Conservation (phyloP, 2,888 invertebrate genomes). For the Ptychoptera albimana region DNA sequence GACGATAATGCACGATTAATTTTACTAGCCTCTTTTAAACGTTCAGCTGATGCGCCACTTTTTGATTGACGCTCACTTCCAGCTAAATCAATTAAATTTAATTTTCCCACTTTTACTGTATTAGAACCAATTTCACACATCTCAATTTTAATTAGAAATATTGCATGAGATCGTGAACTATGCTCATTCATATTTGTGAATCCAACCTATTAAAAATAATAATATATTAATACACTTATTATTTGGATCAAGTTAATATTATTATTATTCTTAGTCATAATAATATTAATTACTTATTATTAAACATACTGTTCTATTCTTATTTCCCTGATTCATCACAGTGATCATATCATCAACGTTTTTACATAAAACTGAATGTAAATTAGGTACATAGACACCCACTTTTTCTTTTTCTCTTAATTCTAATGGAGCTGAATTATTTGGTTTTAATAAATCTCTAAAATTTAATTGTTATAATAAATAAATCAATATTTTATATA, state of each 20-base stretch:
- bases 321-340: conserved; percentile 86
- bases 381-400: conserved; percentile 90
- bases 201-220: conserved; percentile 38
- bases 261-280: too few species aligned
- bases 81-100: conserved; percentile 95
- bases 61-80: conserved; percentile 96
- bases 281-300: too few species aligned
- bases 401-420: conserved; percentile 49
- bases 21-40: conserved; percentile 90
- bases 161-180: conserved; percentile 94
- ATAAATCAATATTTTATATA: conserved; percentile 1
- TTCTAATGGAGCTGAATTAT: conserved; percentile 34
- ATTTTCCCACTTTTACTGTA: conserved; percentile 64
- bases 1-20: conserved; percentile 94
- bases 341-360: conserved; percentile 85
- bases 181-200: conserved; percentile 98
- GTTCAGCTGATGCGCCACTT: conserved; percentile 85
- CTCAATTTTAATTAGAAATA: conserved; percentile 95
- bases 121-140: conserved; percentile 58
- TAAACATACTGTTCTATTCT: conserved; percentile 66
- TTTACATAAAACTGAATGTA: conserved; percentile 89
- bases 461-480: neutral
- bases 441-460: conserved; percentile 46
- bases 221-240: too few species aligned
- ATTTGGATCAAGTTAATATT: too few species aligned